Base-by-base conservation (phyloP, 2,113 vertebrate genomes). In the Meleagris gallopavo region DNA sequence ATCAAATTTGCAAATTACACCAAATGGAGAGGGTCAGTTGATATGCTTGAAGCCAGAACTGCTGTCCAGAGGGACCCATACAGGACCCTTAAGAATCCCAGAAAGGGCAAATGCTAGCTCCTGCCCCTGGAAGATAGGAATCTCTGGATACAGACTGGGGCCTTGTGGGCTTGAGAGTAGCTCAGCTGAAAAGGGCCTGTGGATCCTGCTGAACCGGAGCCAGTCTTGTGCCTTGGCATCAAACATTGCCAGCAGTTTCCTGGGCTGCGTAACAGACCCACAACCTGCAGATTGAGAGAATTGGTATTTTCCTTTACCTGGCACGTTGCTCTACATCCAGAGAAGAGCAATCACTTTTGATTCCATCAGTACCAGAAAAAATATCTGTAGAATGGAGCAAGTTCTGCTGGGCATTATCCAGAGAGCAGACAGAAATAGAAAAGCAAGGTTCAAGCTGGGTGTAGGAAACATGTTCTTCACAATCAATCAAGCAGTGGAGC, bases 1-100 rank as follows among this genome's bases (percentile, higher is more conserved):
- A 50, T 60, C 6, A n/a, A 5, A 61, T 65, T 76, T 77, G 69
- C 17, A 60, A 24, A 48, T 74, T 21, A 34, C 9, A 64, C 19
- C 30, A 36, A 58, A n/a, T 0, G 2, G 3, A 25, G 20, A 3
- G 11, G 36, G 11, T 18, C 43, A 77, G 3, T 0, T 62, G 36
- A 16, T 9, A 3, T 46, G 34, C 20, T 74, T 4, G 2, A 81
- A 81, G 74, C 38, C 52, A 71, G 13, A 20, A 38, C 66, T 64
- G 70, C 52, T 45, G 5, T 75, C 83, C 11, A 45, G 46, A 64
- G 22, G 34, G 41, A 36, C 10, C 11, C 36, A 82, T 82, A 18
- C 40, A 71, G 61, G 50, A 66, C 18, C 18, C n/a, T 11, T 16
- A 15, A 20, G 50, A 72, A 81, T 36, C 54, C 36, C 36, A 84